Percentiles rank a stretch among this genome's conserved stretches.
Conservation (phyloP, 92 coral and sea anemone genomes). For the Plumapathes pennacea region DNA sequence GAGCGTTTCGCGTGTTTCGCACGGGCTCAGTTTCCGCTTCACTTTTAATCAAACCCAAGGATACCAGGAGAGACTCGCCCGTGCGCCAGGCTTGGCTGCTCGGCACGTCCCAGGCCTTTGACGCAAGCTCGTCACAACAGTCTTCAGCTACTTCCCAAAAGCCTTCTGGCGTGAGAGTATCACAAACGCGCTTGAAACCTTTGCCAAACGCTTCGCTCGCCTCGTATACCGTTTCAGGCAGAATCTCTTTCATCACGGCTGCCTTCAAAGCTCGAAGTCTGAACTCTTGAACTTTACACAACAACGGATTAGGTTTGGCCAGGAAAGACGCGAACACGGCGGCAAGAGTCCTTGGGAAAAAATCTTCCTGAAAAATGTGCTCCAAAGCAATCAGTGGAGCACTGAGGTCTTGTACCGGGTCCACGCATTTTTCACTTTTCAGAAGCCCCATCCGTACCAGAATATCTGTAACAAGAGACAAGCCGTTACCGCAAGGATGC, state of each 20-base stretch:
- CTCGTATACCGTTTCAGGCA: constrained; percentile 44
- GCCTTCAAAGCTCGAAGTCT: constrained; percentile 54
- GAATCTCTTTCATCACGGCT: constrained; percentile 62
- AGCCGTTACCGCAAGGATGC: constrained; percentile 6
- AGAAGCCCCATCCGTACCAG: constrained; percentile 77
- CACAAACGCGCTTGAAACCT: constrained; percentile 73
- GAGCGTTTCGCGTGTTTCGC: constrained; percentile 27
- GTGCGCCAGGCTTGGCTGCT: constrained; percentile 24
- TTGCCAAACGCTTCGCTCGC: constrained; percentile 45
- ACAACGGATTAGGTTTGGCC: constrained; percentile 49
- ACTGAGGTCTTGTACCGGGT: constrained; percentile 19
- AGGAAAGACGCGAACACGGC: constrained; percentile 79
- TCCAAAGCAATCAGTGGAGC: constrained; percentile 72
- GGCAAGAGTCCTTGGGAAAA: constrained; percentile 84
- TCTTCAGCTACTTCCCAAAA: constrained; percentile 49
- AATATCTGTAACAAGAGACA: constrained; percentile 49
- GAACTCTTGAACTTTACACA: constrained; percentile 18
- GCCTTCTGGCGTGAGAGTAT: constrained; percentile 53
- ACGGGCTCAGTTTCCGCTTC: constrained; percentile 55
- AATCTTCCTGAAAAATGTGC: constrained; percentile 51
- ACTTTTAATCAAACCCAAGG: constrained; percentile 71
- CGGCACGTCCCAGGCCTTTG: constrained; percentile 3
- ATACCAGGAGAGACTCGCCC: constrained; percentile 52
- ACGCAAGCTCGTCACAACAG: constrained; percentile 43
- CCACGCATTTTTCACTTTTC: constrained; percentile 45